phyloP scores from a whole-genome alignment of 92 coral and sea anemone species.

The Scolanthus callimorphus region DNA sequence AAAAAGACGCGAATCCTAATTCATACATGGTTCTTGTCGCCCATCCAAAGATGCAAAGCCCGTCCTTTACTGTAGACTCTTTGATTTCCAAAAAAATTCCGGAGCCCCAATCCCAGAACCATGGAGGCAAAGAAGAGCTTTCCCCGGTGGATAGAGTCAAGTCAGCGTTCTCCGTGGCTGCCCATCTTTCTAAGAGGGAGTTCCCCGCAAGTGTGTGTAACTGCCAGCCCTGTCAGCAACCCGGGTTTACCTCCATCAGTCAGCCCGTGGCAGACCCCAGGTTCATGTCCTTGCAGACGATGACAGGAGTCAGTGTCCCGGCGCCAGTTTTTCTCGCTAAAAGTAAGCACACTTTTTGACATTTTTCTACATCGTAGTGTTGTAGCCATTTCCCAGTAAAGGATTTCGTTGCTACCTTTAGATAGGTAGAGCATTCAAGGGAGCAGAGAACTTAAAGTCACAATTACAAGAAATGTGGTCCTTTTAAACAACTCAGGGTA shows the following conservation, averaged over 20 bases:
- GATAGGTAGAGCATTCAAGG: too few species aligned
- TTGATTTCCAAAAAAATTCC: conserved; percentile 70
- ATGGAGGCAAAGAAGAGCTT: conserved; percentile 37
- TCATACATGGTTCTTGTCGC: conserved; percentile 12
- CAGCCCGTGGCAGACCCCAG: conserved; percentile 60
- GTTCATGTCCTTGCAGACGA: conserved; percentile 70
- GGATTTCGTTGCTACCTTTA: too few species aligned
- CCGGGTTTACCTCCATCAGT: conserved; percentile 70
- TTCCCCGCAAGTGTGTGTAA: conserved; percentile 67
- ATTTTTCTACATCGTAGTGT: too few species aligned
- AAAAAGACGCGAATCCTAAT: too few species aligned
- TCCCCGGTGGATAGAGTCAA: conserved; percentile 39
- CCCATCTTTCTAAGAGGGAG: conserved; percentile 72
- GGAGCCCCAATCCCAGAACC: conserved; percentile 21
- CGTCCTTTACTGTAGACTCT: conserved; percentile 75
- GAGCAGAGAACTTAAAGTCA: too few species aligned
- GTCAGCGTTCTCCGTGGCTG: conserved; percentile 69
- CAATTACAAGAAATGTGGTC: too few species aligned
- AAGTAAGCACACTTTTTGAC: conserved; percentile 63
- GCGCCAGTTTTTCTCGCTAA: conserved; percentile 79
- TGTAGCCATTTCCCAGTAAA: too few species aligned
- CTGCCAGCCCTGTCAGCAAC: conserved; percentile 87
- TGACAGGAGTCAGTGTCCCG: conserved; percentile 63
- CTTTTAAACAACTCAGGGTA: too few species aligned
- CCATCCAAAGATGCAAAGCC: conserved; percentile 48